These are phyloP conservation scores for Siphonodentalium dalli DNA, from an alignment of 2,888 invertebrate species.

Conservation along the genomic window DNA sequence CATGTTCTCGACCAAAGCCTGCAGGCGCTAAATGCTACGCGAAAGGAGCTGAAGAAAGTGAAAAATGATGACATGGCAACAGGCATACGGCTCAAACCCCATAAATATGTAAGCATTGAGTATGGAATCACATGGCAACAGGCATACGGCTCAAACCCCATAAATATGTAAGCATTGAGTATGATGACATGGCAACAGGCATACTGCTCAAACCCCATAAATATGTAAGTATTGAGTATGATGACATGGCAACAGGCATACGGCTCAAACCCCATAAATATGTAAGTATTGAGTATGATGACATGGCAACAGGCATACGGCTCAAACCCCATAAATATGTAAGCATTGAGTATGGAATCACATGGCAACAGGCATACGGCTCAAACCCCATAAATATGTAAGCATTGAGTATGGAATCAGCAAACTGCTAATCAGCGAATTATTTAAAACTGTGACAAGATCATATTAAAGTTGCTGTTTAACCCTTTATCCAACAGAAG, in stretches of 20 bases:
- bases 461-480: too few relatives aligned
- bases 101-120: conserved; percentile 58
- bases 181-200: conserved; percentile 55
- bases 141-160: too few relatives aligned
- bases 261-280: too few relatives aligned
- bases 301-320: conserved; percentile 54
- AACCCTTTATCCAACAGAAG: too few relatives aligned
- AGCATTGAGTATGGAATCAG: conserved; percentile 27
- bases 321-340: conserved; percentile 59
- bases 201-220: conserved; percentile 55
- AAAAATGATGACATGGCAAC: conserved; percentile 54
- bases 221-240: conserved; percentile 52
- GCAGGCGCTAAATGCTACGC: conserved; percentile 72
- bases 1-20: conserved; percentile 73
- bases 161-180: too few relatives aligned
- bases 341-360: too few relatives aligned
- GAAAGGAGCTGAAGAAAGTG: conserved; percentile 63
- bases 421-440: too few relatives aligned
- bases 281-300: too few relatives aligned
- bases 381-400: conserved; percentile 61
- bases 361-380: conserved; percentile 55
- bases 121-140: too few relatives aligned
- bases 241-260: too few relatives aligned
- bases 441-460: too few relatives aligned
- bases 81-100: conserved; percentile 54